A percentile compares a stretch with the other conserved stretches of the same genome.
phyloP scores from a whole-genome alignment of 2,888 invertebrate genomes.

The Hirtodrosophila confusa region DNA sequence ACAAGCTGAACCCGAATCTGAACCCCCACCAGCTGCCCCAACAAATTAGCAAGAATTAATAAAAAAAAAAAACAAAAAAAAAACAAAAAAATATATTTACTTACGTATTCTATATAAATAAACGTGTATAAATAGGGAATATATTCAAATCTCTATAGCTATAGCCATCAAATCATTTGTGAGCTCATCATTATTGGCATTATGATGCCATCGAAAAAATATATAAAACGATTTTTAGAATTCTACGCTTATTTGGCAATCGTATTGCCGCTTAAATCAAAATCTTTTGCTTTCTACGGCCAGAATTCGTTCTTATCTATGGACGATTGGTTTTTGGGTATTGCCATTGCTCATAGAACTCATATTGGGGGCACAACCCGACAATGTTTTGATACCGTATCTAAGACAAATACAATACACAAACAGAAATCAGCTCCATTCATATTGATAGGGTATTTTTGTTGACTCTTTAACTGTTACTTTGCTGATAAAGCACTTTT shows the following conservation, averaged over 20 bases:
- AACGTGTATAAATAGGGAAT: conserved; percentile 17
- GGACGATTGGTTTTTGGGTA: conserved; percentile 28
- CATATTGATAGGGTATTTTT: conserved; percentile 32
- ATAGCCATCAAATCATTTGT: conserved; percentile 11
- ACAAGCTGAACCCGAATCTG: background rate
- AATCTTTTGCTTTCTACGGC: conserved; percentile 6
- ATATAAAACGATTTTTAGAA: conserved; percentile 28
- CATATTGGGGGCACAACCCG: conserved; percentile 43
- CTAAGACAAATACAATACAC: conserved; percentile 46
- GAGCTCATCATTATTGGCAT: conserved; percentile 37
- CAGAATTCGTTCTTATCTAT: conserved; percentile 31
- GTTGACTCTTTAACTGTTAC: conserved; percentile 34
- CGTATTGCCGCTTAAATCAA: background rate
- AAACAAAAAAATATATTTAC: conserved; percentile 3
- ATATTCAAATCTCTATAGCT: conserved; percentile 26
- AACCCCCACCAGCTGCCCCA: conserved; percentile 25
- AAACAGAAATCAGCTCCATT: conserved; percentile 35
- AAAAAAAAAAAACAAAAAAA: conserved; percentile 2
- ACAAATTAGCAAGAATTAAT: conserved; percentile 35
- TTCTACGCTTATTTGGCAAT: conserved; percentile 11
- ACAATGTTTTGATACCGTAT: conserved; percentile 61
- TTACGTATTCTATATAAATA: conserved; percentile 44
- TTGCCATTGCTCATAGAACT: conserved; percentile 33
- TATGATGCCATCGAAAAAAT: conserved; percentile 18
- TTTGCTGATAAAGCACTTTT: conserved; percentile 53